Evolutionary conservation across 2,888 invertebrate genomes (phyloP).

Genomic region (Caenorhabditis sp.): DNA sequence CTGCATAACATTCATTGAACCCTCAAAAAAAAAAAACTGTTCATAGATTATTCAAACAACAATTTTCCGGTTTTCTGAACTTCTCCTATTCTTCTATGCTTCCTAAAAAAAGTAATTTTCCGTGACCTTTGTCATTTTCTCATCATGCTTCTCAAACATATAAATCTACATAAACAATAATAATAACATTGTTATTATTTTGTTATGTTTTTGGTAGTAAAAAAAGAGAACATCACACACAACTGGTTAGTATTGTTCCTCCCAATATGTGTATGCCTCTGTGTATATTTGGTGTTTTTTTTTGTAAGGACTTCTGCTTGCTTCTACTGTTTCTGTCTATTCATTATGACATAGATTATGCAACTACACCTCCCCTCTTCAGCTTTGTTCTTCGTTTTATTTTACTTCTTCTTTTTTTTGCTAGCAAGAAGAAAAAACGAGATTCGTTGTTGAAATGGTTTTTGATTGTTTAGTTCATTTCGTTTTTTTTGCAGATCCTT

Average conservation of each 20-base stretch:
- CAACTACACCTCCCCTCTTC: slow-evolving; percentile 21
- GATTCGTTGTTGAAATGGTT: slow-evolving; percentile 13
- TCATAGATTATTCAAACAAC: no score
- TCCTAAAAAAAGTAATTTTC: no score
- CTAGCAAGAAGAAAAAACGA: slow-evolving; percentile 14
- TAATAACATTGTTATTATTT: background rate
- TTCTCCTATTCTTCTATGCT: no score
- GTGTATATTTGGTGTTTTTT: background rate
- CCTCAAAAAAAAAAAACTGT: no score
- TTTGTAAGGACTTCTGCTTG: slow-evolving; percentile 10
- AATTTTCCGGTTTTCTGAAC: no score
- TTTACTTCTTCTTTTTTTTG: slow-evolving; percentile 12
- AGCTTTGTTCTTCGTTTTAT: background rate
- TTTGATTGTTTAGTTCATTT: background rate
- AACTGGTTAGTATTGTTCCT: slow-evolving; percentile 11
- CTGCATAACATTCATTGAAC: no score
- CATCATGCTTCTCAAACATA: no score
- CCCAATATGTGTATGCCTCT: background rate
- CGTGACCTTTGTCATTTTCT: no score
- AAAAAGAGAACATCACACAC: background rate
- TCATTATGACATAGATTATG: slow-evolving; percentile 24
- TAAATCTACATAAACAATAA: background rate
- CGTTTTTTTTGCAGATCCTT: slow-evolving; percentile 26
- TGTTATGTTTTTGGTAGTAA: background rate
- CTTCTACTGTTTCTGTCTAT: background rate